Evolutionary conservation across 2,888 invertebrate species (phyloP).

Genomic region (Harpalus rubripes): DNA sequence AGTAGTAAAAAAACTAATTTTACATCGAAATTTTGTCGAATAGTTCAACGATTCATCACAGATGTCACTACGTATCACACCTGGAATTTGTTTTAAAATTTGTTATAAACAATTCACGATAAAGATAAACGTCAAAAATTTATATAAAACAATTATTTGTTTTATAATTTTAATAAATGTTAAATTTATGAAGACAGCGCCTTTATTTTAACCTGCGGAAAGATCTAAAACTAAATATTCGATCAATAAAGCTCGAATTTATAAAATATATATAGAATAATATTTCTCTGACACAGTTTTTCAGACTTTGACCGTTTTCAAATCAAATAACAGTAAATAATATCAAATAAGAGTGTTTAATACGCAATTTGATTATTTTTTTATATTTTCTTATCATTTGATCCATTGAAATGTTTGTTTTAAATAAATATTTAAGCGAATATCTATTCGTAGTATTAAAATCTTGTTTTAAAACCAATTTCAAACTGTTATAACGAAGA

Average conservation of each 20-base stretch:
- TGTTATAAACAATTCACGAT: not conserved
- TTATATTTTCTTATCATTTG: not conserved
- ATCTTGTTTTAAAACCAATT: not conserved
- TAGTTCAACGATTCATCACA: not conserved
- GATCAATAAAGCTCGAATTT: constrained; percentile 44
- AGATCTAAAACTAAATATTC: constrained; percentile 20
- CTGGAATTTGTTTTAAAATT: not conserved
- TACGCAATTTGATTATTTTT: not conserved
- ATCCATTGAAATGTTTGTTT: not conserved
- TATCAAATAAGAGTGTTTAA: not conserved
- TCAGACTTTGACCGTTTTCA: too few relatives aligned
- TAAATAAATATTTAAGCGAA: not conserved
- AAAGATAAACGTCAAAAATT: too few relatives aligned
- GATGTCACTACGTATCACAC: not conserved
- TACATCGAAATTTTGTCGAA: not conserved
- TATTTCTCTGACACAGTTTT: too few relatives aligned
- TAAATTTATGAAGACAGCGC: not conserved
- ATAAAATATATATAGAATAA: not conserved
- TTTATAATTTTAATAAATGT: not conserved
- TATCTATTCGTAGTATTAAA: not conserved
- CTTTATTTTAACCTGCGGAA: constrained; percentile 11
- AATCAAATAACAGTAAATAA: too few relatives aligned
- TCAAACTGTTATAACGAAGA: constrained; percentile 15
- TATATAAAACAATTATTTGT: not conserved
- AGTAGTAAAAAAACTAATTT: too few relatives aligned